phyloP scores from a whole-genome alignment of 2,113 vertebrate species.

The Acanthisitta chloris region DNA sequence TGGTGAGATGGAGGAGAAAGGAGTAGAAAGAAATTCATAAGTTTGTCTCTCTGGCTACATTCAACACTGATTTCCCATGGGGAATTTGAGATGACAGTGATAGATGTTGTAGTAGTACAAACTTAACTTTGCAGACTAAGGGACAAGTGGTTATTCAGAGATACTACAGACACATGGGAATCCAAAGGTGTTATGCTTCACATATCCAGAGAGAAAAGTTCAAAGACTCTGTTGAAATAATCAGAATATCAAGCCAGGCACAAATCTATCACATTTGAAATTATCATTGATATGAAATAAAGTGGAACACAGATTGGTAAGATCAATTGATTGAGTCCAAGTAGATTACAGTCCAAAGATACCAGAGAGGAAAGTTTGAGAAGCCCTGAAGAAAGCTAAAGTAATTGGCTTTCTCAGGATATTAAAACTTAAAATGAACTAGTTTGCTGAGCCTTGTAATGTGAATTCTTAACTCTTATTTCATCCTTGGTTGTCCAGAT shows the following conservation, averaged over 20 bases:
- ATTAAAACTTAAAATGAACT: neutral
- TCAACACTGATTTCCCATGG: neutral
- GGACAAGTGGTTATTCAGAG: neutral
- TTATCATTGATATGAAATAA: neutral
- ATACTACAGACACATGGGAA: rapidly evolving
- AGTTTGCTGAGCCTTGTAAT: neutral
- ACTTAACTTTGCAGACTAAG: neutral
- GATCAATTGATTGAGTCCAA: neutral
- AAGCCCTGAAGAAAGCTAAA: neutral
- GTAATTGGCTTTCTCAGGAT: neutral
- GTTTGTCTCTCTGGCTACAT: neutral
- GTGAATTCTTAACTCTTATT: neutral
- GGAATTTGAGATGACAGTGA: neutral
- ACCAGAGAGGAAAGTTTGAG: neutral
- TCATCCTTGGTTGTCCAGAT: neutral
- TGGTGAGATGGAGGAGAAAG: neutral
- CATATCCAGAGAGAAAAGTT: neutral
- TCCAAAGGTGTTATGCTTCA: neutral
- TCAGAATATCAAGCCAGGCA: neutral
- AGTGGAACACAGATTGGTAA: neutral
- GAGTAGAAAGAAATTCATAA: neutral
- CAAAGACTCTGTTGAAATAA: neutral
- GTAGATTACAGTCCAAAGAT: neutral
- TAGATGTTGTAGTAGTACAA: neutral
- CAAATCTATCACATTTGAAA: neutral